Evolutionary conservation across 2,888 invertebrate species (phyloP).

Genomic region (Zeuzera pyrina): DNA sequence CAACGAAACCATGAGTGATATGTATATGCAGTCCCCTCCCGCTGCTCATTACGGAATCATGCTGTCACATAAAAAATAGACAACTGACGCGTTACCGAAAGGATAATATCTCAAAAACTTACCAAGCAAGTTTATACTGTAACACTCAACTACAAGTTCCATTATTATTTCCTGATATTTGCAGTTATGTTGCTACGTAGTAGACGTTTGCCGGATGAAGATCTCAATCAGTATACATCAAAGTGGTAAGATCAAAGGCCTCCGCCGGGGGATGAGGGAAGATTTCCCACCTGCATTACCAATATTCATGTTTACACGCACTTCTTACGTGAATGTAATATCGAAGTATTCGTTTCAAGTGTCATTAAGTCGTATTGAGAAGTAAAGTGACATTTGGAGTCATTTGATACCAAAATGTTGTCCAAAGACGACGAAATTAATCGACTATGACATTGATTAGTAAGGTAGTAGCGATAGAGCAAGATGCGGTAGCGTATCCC

Average conservation of each 20-base stretch:
- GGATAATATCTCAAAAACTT: background rate
- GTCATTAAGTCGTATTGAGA: background rate
- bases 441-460: no score
- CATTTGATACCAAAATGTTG: no score
- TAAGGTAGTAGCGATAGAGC: no score
- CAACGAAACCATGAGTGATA: no score
- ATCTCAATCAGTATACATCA: constrained; percentile 28
- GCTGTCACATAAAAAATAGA: constrained; percentile 10
- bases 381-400: no score
- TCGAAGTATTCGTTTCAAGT: constrained; percentile 3
- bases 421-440: no score
- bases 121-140: background rate
- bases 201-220: constrained; percentile 5
- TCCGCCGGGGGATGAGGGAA: constrained; percentile 29
- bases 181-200: background rate
- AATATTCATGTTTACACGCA: constrained; percentile 23
- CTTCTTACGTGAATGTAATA: constrained; percentile 20
- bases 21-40: constrained; percentile 35
- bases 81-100: background rate
- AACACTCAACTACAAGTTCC: background rate
- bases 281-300: constrained; percentile 31
- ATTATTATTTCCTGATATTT: background rate
- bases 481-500: no score
- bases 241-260: constrained; percentile 21
- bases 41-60: constrained; percentile 38